Percentiles rank a stretch among this genome's conserved stretches.
Evolutionary conservation across 2,888 invertebrate species (phyloP).

Genomic region (Priocnemis perturbator): DNA sequence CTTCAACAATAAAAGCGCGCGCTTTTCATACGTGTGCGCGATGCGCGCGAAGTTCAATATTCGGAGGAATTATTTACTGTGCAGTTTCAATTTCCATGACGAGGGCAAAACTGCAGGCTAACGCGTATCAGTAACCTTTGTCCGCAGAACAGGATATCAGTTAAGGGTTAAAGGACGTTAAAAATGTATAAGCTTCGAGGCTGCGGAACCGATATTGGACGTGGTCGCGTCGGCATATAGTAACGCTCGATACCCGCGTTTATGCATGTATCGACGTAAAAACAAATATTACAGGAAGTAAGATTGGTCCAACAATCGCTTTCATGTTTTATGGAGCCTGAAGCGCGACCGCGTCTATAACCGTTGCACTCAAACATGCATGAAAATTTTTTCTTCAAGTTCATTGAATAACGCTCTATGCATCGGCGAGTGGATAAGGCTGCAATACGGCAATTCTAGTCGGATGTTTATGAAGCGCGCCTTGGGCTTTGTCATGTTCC

Average conservation of each 20-base stretch:
- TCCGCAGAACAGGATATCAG: too few relatives aligned
- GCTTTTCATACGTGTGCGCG: too few relatives aligned
- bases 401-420: conserved; percentile 17
- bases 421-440: conserved; percentile 17
- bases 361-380: conserved; percentile 9
- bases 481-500: too few relatives aligned
- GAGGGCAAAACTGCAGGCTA: too few relatives aligned
- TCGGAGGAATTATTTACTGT: too few relatives aligned
- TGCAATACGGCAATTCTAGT: conserved; percentile 9
- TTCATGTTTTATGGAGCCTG: conserved; percentile 10
- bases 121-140: too few relatives aligned
- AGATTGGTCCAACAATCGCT: not conserved
- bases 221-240: not conserved
- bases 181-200: not conserved
- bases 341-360: not conserved
- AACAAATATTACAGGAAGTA: conserved; percentile 11
- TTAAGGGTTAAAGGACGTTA: too few relatives aligned
- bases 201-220: not conserved
- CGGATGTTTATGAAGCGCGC: not conserved
- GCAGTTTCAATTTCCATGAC: too few relatives aligned
- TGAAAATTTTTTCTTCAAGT: conserved; percentile 15
- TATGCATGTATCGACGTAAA: not conserved
- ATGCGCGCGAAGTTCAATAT: too few relatives aligned
- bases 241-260: not conserved
- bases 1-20: too few relatives aligned